Evolutionary conservation across 2,797 vertebrate genomes (phyloP).

Genomic region (Spatula versicolor): DNA sequence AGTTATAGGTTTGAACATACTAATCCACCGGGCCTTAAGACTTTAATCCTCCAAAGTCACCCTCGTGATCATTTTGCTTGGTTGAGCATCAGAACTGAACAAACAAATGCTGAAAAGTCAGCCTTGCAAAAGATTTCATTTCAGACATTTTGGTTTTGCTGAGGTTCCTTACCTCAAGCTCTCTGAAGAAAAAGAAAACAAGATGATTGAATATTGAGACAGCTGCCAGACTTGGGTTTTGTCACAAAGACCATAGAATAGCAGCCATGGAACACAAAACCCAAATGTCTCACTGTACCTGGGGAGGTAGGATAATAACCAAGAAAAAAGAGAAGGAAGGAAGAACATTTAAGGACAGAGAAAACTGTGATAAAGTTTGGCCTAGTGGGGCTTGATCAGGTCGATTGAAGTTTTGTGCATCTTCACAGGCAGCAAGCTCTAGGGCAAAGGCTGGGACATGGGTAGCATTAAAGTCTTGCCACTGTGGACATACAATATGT

Average conservation of each 20-base stretch:
- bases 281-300: rapidly evolving
- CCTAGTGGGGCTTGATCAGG: neutral
- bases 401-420: neutral
- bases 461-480: neutral
- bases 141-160: constrained; percentile 11
- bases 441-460: neutral
- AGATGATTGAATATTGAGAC: neutral
- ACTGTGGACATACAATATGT: neutral
- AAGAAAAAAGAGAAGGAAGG: neutral
- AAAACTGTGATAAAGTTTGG: neutral
- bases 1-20: constrained; percentile 61
- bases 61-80: constrained; percentile 50
- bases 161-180: neutral
- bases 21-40: constrained; percentile 64
- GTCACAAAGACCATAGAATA: neutral
- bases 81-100: constrained; percentile 53
- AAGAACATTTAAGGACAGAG: neutral
- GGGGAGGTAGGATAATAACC: neutral
- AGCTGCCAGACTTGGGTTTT: neutral
- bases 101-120: constrained; percentile 50
- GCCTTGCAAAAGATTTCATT: constrained; percentile 48
- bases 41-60: constrained; percentile 68
- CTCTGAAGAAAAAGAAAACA: constrained; percentile 13
- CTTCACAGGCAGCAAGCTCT: neutral
- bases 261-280: neutral